Evolutionary conservation across 1,140 invertebrate species (phyloP), one percentile per base, ranked within the genome.

Genomic region (Hestina assimilis): DNA sequence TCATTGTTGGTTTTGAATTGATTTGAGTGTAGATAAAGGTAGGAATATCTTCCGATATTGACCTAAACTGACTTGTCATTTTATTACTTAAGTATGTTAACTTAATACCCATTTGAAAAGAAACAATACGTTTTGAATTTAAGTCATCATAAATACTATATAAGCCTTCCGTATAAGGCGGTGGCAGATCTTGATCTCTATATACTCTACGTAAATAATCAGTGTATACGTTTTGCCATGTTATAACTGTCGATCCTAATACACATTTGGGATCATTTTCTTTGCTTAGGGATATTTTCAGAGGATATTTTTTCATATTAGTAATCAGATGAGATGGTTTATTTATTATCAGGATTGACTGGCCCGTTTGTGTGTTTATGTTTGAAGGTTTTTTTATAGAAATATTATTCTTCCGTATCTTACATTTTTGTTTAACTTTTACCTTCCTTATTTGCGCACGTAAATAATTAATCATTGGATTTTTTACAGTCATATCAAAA

Each of bases 251-350:
- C 0, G 61, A 70, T 8, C 75, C 81, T n/a, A 84, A 31, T 52
- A 57, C 69, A 19, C 62, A 24, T 8, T 64, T 33, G 2, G 53
- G 50, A 24, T 71, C 42, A 17, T 46, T 38, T 48, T 69, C 76
- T 33, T 59, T 71, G 38, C 63, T 75, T n/a, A 85, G 15, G 4
- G 54, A 70, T 46, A 87, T 9, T 54, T 77, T 68, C 29, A 87
- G 68, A 11, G 78, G 73, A 65, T 73, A 67, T 11, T 58, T 59
- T 26, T 59, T 59, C 77, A 85, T 83, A 21, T 62, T 67, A 11
- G 55, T 45, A n/a, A 75, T 64, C 12, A 87, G 53, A 7, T 23
- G 15, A 19, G 69, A 56, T 29, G 62, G 47, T 47, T 61, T 56
- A 17, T 55, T 74, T 1, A 47, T 51, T 41, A 81, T 58, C 43